Evolutionary conservation across 2,797 vertebrate genomes (phyloP).

Genomic region (Glyptemys insculpta): DNA sequence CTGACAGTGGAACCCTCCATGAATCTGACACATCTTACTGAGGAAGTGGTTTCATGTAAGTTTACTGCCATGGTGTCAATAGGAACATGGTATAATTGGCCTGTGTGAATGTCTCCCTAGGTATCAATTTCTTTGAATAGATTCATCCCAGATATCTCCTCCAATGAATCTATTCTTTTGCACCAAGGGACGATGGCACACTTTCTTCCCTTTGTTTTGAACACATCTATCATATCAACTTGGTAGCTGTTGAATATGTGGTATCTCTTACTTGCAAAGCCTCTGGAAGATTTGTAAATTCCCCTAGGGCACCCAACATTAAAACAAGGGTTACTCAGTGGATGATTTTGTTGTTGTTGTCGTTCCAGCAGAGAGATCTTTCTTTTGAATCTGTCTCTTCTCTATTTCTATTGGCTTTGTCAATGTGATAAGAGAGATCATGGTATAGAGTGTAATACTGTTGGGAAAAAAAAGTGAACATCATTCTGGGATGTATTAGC

Average conservation of each 20-base stretch:
- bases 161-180: background rate
- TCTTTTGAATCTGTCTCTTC: background rate
- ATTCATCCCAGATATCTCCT: background rate
- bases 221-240: background rate
- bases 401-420: background rate
- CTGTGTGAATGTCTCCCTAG: background rate
- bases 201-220: constrained; percentile 33
- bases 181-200: background rate
- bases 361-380: background rate
- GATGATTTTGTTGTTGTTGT: background rate
- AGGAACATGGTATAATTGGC: constrained; percentile 52
- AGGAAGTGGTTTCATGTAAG: constrained; percentile 38
- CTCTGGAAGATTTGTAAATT: background rate
- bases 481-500: too few relatives aligned
- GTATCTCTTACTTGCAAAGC: constrained; percentile 20
- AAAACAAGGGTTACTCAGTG: background rate
- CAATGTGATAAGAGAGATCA: background rate
- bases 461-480: too few relatives aligned
- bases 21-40: background rate
- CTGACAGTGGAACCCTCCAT: constrained; percentile 4
- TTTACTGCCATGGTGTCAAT: constrained; percentile 20
- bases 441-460: background rate
- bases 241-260: background rate
- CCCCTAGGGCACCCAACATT: background rate
- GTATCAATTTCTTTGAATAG: background rate